These are phyloP conservation scores for Stegastes partitus DNA, from an alignment of 2,113 vertebrate genomes.

Conservation along the genomic window DNA sequence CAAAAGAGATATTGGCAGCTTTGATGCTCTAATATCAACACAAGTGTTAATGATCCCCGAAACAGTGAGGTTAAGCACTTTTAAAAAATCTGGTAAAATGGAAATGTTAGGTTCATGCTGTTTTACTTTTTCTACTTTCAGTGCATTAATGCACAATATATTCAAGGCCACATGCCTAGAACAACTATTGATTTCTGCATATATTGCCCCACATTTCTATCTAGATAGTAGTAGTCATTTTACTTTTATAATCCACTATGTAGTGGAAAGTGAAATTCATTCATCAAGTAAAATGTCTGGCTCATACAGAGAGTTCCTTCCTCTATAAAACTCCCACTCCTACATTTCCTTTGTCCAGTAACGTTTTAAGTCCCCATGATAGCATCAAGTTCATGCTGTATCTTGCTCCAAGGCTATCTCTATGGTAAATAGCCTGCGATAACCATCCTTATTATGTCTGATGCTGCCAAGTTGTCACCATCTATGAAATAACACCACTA, in stretches of 20 bases:
- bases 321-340: constrained; percentile 10
- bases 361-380: constrained; percentile 47
- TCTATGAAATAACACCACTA: constrained; percentile 72
- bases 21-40: too few species aligned
- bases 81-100: background rate
- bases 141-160: constrained; percentile 2
- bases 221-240: background rate
- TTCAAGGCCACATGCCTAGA: background rate
- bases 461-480: constrained; percentile 71
- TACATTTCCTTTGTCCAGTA: constrained; percentile 26
- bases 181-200: constrained; percentile 29
- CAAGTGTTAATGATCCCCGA: background rate
- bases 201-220: constrained; percentile 16
- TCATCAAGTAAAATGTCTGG: constrained; percentile 28
- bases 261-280: constrained; percentile 9
- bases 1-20: background rate
- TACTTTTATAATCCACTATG: background rate
- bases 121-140: background rate
- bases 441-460: constrained; percentile 62
- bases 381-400: constrained; percentile 43
- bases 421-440: constrained; percentile 64
- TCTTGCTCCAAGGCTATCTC: constrained; percentile 44
- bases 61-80: background rate
- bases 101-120: background rate
- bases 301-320: background rate